Evolutionary conservation across 2,797 vertebrate genomes (phyloP).

Genomic region (Pseudochirops corinnae): DNA sequence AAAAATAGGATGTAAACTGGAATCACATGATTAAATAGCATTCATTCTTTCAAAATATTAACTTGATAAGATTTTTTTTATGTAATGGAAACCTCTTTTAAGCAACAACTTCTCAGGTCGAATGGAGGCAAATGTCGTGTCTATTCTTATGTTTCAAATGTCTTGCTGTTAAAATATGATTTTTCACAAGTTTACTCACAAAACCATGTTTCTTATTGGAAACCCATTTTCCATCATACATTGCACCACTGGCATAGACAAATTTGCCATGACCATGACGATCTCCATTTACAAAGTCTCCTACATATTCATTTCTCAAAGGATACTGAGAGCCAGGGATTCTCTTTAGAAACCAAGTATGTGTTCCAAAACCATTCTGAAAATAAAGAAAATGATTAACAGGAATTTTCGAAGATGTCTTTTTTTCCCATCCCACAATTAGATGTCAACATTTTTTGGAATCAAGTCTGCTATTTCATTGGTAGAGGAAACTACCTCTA

Average conservation of each 20-base stretch:
- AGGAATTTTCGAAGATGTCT: slow-evolving; percentile 13
- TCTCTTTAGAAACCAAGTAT: slow-evolving; percentile 89
- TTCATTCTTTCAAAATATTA: slow-evolving; percentile 26
- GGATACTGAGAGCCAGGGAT: slow-evolving; percentile 85
- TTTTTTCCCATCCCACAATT: slow-evolving; percentile 5
- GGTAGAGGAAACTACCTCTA: neutral
- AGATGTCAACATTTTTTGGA: neutral
- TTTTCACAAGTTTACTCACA: slow-evolving; percentile 81
- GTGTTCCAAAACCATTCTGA: slow-evolving; percentile 92
- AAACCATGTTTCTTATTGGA: slow-evolving; percentile 90
- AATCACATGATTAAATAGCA: neutral
- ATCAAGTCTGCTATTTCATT: neutral
- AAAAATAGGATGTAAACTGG: neutral
- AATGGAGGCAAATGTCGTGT: neutral
- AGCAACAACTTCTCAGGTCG: neutral
- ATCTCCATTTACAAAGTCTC: slow-evolving; percentile 88
- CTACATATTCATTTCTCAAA: slow-evolving; percentile 89
- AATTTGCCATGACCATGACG: slow-evolving; percentile 91
- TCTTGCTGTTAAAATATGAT: neutral
- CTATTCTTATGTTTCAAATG: neutral
- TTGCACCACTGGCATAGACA: slow-evolving; percentile 88
- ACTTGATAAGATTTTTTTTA: neutral
- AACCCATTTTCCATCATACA: slow-evolving; percentile 91
- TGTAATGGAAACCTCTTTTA: slow-evolving; percentile 34
- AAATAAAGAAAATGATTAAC: slow-evolving; percentile 49